Evolutionary conservation across 2,113 vertebrate genomes (phyloP).

Genomic region (Asarcornis scutulata): DNA sequence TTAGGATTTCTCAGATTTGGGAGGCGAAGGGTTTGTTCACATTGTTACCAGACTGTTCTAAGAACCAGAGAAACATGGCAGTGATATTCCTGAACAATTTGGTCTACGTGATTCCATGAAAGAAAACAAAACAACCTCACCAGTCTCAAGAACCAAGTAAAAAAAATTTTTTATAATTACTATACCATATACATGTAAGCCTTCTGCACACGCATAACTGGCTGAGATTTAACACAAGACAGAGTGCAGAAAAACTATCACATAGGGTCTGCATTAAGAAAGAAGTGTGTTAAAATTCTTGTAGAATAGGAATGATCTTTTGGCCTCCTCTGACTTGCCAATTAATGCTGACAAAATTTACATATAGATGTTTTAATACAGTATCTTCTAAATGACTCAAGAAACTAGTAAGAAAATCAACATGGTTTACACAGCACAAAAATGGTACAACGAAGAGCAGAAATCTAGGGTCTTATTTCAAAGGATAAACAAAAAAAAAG

Average conservation of each 20-base stretch:
- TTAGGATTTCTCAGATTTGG: neutral
- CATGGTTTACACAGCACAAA: neutral
- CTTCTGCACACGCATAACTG: neutral
- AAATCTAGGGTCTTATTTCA: neutral
- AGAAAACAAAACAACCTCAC: neutral
- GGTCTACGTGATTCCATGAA: neutral
- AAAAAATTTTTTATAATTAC: neutral
- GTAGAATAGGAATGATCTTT: neutral
- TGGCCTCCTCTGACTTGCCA: neutral
- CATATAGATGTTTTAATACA: neutral
- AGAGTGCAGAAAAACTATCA: neutral
- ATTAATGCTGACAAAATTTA: neutral
- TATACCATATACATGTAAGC: neutral
- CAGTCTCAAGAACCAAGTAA: neutral
- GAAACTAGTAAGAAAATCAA: neutral
- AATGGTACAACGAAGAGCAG: neutral
- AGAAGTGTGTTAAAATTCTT: neutral
- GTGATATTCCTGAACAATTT: neutral
- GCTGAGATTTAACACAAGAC: neutral
- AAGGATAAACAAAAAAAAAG: neutral
- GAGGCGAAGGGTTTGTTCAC: neutral
- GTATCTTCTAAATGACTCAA: neutral
- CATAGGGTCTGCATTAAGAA: neutral
- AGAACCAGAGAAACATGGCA: neutral
- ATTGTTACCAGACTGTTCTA: neutral